A percentile compares a stretch with the other conserved stretches of the same genome.
These are phyloP conservation scores for Hesperophylax magnus DNA, from an alignment of 1,140 invertebrate genomes.

Conservation along the genomic window DNA sequence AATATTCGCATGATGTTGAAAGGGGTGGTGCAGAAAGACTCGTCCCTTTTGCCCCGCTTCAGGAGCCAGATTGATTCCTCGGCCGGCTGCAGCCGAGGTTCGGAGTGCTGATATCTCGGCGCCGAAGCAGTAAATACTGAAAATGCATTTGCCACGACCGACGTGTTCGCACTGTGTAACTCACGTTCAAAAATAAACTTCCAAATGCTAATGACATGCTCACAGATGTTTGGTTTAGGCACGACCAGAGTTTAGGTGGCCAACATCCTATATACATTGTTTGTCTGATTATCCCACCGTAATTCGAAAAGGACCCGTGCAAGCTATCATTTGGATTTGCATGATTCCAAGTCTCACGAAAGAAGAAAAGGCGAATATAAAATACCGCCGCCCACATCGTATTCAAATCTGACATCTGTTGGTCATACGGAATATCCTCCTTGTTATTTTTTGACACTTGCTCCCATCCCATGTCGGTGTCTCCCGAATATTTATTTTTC, in stretches of 20 bases:
- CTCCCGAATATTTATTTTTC: no score
- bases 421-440: no score
- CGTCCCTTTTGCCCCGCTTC: not conserved
- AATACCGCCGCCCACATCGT: no score
- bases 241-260: not conserved
- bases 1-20: not conserved
- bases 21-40: not conserved
- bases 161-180: constrained; percentile 30
- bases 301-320: no score
- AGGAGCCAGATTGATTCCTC: not conserved
- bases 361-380: no score
- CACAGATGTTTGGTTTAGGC: constrained; percentile 33
- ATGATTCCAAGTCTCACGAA: no score
- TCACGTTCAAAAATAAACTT: constrained; percentile 33
- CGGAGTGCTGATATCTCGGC: not conserved
- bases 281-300: no score
- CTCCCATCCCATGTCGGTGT: no score
- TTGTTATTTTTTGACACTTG: no score
- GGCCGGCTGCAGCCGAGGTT: not conserved
- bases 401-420: no score
- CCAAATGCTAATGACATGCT: constrained; percentile 25
- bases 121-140: constrained; percentile 22
- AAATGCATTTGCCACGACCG: constrained; percentile 13
- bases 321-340: no score
- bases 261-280: no score